phyloP scores from a whole-genome alignment of 2,888 invertebrate species.

The Stegana nigrithorax region DNA sequence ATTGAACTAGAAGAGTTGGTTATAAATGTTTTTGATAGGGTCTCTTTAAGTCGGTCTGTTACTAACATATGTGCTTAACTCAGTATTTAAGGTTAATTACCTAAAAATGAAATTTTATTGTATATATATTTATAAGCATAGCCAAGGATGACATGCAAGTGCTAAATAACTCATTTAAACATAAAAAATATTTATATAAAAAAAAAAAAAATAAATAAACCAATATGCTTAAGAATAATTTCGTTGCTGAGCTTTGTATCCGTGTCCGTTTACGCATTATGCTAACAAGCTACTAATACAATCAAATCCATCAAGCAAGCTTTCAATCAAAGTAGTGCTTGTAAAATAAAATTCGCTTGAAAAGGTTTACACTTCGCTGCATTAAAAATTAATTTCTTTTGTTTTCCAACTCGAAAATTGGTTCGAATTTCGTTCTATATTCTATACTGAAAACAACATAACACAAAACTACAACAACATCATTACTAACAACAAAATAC shows the following conservation, averaged over 20 bases:
- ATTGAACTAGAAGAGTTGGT: too few species aligned
- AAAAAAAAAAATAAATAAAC: too few species aligned
- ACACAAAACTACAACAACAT: slow-evolving; percentile 35
- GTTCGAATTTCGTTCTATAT: slow-evolving; percentile 65
- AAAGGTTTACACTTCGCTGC: slow-evolving; percentile 41
- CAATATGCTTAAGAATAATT: too few species aligned
- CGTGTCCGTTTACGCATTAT: not conserved
- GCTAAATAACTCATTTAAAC: too few species aligned
- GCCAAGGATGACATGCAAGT: too few species aligned
- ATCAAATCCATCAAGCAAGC: not conserved
- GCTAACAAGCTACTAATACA: not conserved
- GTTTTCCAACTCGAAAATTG: slow-evolving; percentile 46
- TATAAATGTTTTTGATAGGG: too few species aligned
- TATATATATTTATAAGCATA: too few species aligned
- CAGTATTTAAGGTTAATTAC: too few species aligned
- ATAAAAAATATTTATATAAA: too few species aligned
- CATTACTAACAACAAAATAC: not conserved
- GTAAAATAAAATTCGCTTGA: not conserved
- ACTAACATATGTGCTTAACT: too few species aligned
- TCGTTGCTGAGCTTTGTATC: not conserved
- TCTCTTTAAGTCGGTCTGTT: too few species aligned
- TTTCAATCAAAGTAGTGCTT: not conserved
- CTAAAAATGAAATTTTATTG: too few species aligned
- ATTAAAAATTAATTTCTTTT: slow-evolving; percentile 28
- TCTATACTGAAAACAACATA: slow-evolving; percentile 30